Percentiles rank a stretch among this genome's conserved stretches.
phyloP scores from a whole-genome alignment of 2,797 vertebrate genomes.

The Phoeniculus purpureus region DNA sequence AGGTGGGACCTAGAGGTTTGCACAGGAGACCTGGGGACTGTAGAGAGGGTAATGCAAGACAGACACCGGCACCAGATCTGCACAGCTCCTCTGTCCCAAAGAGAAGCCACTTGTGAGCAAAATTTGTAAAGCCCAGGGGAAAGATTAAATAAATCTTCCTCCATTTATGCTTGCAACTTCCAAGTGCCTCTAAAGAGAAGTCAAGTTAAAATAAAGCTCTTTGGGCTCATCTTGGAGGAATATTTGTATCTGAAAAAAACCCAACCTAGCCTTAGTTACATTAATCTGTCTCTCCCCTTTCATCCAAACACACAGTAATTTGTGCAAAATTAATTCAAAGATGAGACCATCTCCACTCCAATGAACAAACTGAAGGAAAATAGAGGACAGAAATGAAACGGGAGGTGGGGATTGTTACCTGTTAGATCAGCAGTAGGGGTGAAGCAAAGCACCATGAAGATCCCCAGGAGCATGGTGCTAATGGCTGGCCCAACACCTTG shows the following conservation, averaged over 20 bases:
- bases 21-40: not conserved
- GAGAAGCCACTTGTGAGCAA: not conserved
- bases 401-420: slow-evolving; percentile 62
- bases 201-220: not conserved
- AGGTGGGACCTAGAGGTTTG: not conserved
- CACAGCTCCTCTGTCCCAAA: not conserved
- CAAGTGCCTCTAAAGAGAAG: not conserved
- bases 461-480: slow-evolving; percentile 68
- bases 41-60: not conserved
- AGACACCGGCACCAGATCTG: not conserved
- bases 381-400: not conserved
- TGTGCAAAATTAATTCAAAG: not conserved
- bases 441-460: slow-evolving; percentile 73
- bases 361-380: not conserved
- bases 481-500: not conserved
- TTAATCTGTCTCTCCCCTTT: not conserved
- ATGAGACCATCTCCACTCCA: not conserved
- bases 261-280: not conserved
- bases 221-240: not conserved
- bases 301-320: not conserved
- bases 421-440: slow-evolving; percentile 66
- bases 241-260: not conserved
- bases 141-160: not conserved
- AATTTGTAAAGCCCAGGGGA: not conserved
- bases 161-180: not conserved